Evolutionary conservation across 2,797 vertebrate genomes (phyloP).

Genomic region (Acrossocheilus wenchowensis): DNA sequence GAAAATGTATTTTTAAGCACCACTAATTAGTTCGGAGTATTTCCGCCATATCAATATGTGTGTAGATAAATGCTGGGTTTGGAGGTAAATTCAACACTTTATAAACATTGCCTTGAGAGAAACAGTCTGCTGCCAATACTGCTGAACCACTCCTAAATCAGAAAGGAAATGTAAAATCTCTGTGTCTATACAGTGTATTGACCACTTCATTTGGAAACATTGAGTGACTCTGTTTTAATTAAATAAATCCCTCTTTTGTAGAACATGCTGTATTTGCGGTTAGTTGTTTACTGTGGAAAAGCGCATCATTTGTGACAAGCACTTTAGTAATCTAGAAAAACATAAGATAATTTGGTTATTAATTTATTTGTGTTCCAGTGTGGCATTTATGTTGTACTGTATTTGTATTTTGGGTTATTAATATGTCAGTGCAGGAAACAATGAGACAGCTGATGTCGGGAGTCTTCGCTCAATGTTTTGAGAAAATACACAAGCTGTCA

Average conservation of each 20-base stretch:
- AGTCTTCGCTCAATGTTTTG: not conserved
- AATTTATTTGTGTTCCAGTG: not conserved
- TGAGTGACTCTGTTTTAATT: constrained; percentile 64
- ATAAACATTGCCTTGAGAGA: constrained; percentile 66
- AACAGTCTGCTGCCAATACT: constrained; percentile 58
- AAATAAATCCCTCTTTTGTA: constrained; percentile 63
- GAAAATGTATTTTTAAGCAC: constrained; percentile 67
- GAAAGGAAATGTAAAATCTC: constrained; percentile 59
- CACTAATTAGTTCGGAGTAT: constrained; percentile 72
- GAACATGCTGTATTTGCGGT: constrained; percentile 36
- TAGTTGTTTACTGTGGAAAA: constrained; percentile 9
- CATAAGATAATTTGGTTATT: not conserved
- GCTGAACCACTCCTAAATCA: constrained; percentile 58
- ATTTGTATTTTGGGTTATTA: constrained; percentile 9
- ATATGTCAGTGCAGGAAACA: not conserved
- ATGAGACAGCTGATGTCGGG: not conserved
- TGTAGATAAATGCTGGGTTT: constrained; percentile 68
- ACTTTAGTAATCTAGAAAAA: not conserved
- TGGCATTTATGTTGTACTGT: not conserved
- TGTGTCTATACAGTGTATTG: constrained; percentile 57
- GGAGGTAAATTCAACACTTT: constrained; percentile 68
- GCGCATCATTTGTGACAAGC: not conserved
- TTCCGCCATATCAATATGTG: constrained; percentile 64
- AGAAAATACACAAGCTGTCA: constrained; percentile 21
- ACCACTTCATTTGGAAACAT: constrained; percentile 66